Conservation (phyloP, 2,797 vertebrate species). For the Emys orbicularis region DNA sequence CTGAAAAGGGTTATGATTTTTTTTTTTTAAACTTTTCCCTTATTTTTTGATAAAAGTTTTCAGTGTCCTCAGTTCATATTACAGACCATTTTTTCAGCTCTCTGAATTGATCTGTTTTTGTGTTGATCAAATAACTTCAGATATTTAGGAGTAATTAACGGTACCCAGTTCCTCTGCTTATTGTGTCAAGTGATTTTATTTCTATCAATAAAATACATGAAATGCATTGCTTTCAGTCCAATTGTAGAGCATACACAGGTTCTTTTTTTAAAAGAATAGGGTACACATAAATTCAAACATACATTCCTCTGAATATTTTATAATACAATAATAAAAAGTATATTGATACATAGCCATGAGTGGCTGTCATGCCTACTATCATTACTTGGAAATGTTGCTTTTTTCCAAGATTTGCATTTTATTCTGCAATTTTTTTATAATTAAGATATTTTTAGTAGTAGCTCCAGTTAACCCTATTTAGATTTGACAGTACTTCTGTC, state of each 20-base stretch:
- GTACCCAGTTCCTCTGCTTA: not conserved
- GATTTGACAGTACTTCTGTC: constrained; percentile 20
- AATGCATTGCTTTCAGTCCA: constrained; percentile 42
- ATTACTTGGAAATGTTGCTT: not conserved
- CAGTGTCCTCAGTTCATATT: not conserved
- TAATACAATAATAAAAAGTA: constrained; percentile 1
- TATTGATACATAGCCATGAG: constrained; percentile 11
- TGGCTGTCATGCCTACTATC: constrained; percentile 26
- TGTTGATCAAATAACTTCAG: not conserved
- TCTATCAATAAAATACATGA: constrained; percentile 45
- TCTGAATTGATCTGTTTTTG: not conserved
- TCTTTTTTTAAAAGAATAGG: constrained; percentile 41
- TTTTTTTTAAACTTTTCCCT: not conserved
- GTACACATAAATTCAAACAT: constrained; percentile 37
- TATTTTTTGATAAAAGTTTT: not conserved
- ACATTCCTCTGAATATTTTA: constrained; percentile 17
- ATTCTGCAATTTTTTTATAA: constrained; percentile 22
- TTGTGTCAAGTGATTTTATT: constrained; percentile 7
- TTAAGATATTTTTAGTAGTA: constrained; percentile 22
- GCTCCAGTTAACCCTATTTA: not conserved
- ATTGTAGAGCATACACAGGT: constrained; percentile 36
- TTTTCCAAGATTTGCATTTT: constrained; percentile 56
- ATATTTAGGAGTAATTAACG: not conserved
- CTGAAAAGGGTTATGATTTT: not conserved
- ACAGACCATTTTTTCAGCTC: not conserved